Base-by-base conservation (phyloP, 2,113 vertebrate genomes). In the Ammodytes marinus region DNA sequence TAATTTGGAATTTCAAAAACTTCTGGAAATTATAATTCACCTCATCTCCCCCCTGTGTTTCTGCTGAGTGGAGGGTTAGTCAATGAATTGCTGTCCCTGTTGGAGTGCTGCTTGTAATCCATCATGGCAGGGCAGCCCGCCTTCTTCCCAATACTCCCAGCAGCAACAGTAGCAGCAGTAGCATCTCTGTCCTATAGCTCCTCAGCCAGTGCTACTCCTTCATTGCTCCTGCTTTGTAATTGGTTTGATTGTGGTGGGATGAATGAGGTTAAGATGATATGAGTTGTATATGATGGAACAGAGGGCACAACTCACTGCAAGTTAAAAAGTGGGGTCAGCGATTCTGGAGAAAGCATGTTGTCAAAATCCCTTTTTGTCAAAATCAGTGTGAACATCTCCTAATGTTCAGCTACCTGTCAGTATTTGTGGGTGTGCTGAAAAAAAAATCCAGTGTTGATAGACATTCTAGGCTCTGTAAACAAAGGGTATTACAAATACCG, bases 11-110 rank as follows among this genome's bases (percentile, higher is more conserved):
- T 75, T 87, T 88, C 14, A 50, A 67, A 73, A 74, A 69, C 55
- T 66, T 69, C 47, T 19, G 10, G 65, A 27, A 27, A 77, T 78
- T 77, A 67, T 83, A 77, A 85, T 74, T 89, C 80, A 82, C 65
- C 79, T 74, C 35, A 53, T 83, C 50, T 55, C 59, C 64, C 6
- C 1, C 39, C 74, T 55, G 64, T 83, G 74, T 86, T 92, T 88
- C 85, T 55, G 80, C 86, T 86, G 85, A 89, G 79, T 75, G 12
- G 57, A 58, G 79, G 65, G 69, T 69, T 72, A 59, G 68, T 83
- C 82, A 85, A 89, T 88, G 82, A 80, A 84, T 75, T 87, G 76
- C 78, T 19, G 79, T 89, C 77, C 77, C 88, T 37, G 65, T 84
- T 76, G 60, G 75, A 74, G 71, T 74, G 77, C 64, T 86, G 85